Evolutionary conservation across 2,113 vertebrate species (phyloP).

Genomic region (Australoheros scitulus): DNA sequence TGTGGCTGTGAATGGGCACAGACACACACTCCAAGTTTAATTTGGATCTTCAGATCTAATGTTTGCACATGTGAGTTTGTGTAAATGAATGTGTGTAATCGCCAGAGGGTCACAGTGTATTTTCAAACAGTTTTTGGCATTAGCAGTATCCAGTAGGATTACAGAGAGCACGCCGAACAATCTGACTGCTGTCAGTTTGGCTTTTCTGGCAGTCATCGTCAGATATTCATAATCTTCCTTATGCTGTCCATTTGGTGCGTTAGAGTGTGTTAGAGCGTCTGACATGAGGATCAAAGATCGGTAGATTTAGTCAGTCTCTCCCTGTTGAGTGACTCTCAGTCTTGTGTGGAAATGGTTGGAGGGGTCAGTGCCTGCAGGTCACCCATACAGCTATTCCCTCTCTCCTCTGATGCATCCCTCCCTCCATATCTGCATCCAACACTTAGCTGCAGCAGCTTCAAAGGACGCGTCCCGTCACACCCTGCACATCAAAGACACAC

Average conservation of each 20-base stretch:
- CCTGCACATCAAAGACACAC: slow-evolving; percentile 39
- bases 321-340: slow-evolving; percentile 45
- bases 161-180: neutral
- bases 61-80: neutral
- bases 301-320: neutral
- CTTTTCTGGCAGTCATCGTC: neutral
- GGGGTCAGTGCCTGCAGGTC: slow-evolving; percentile 51
- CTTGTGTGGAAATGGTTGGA: slow-evolving; percentile 43
- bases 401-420: neutral
- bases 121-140: slow-evolving; percentile 9
- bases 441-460: slow-evolving; percentile 45
- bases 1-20: slow-evolving; percentile 33
- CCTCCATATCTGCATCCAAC: slow-evolving; percentile 32
- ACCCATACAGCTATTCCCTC: slow-evolving; percentile 8
- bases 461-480: slow-evolving; percentile 28
- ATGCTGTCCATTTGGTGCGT: neutral
- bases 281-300: slow-evolving; percentile 47
- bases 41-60: neutral
- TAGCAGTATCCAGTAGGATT: neutral
- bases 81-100: neutral
- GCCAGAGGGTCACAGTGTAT: neutral
- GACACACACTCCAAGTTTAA: slow-evolving; percentile 23
- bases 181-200: too few relatives aligned
- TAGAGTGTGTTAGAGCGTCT: neutral
- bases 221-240: neutral